Base-by-base conservation (phyloP, 1,140 invertebrate genomes). In the Zeugodacus cucurbitae region DNA sequence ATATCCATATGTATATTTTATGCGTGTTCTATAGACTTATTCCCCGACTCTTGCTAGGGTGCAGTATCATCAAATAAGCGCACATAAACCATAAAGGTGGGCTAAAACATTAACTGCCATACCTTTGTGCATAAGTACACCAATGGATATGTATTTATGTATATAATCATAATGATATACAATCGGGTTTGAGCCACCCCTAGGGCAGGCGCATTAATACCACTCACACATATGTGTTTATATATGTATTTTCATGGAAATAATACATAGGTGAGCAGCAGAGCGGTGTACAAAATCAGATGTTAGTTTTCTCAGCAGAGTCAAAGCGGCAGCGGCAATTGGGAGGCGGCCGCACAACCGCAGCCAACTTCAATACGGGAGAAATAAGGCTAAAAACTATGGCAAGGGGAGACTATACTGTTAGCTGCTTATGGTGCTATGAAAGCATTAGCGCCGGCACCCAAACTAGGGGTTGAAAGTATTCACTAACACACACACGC, bases 281-380 rank as follows among this genome's bases (percentile, higher is more conserved):
- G 64, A 74, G 41, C 17, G 70, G 67, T 78, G 32, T 34, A 82
- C 32, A 44, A 64, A 91, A 93, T 93, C 92, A 93, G 92, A 93
- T 93, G 92, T 93, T 93, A 93, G 92, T 91, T 93, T 93, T 93
- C 92, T 92, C 92, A 91, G 91, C 91, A 85, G 26, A 58, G 88
- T 86, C 82, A 89, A 29, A 44, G n/a, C n/a, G 20, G 74, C 29
- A 88, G 58, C 58, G 32, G 17, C n/a, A 64, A 87, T 62, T 14
- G 74, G 74, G 67, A n/a, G 58, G 48, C 67, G 87, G 44, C 67
- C 44, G 57, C 26, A 22, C 86, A 57, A 87, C 70, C 88, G 44
- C 67, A 62, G 62, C 64, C 48, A 88, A 57, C 20, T 62, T 74
- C 57, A 88, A 88, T 44, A 78, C 54, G 29, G 48, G 62, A 20